These are phyloP conservation scores for Tortricodes alternella DNA, from an alignment of 2,888 invertebrate genomes.

Conservation along the genomic window DNA sequence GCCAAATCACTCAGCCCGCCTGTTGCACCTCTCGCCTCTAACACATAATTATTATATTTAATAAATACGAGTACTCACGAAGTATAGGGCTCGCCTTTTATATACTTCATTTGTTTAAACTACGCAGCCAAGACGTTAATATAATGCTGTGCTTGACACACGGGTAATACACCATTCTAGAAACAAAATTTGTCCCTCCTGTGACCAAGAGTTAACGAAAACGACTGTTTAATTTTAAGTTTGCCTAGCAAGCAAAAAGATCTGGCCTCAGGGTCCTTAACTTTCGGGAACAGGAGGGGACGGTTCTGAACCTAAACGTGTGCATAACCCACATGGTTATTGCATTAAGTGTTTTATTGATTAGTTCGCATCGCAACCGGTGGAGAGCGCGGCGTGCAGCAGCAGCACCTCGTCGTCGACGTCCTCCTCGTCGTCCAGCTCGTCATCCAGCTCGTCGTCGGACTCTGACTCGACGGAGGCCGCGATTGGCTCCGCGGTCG, in stretches of 20 bases:
- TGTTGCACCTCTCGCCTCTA: slow-evolving; percentile 59
- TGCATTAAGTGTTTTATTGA: not conserved
- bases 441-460: slow-evolving; percentile 74
- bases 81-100: slow-evolving; percentile 21
- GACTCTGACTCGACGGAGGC: slow-evolving; percentile 75
- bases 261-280: too few relatives aligned
- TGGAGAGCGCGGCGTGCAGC: slow-evolving; percentile 66
- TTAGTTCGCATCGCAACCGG: slow-evolving; percentile 69
- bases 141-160: not conserved
- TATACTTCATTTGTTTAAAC: slow-evolving; percentile 3
- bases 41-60: slow-evolving; percentile 46
- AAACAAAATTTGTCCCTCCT: too few relatives aligned
- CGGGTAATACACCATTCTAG: too few relatives aligned
- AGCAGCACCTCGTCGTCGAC: slow-evolving; percentile 74
- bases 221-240: too few relatives aligned
- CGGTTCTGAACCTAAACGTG: too few relatives aligned
- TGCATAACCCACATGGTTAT: not conserved
- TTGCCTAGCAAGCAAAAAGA: too few relatives aligned
- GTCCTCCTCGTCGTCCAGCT: slow-evolving; percentile 72
- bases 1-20: slow-evolving; percentile 68
- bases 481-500: slow-evolving; percentile 65
- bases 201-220: too few relatives aligned
- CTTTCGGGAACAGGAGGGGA: too few relatives aligned
- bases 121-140: not conserved
- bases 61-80: slow-evolving; percentile 18